phyloP scores from a whole-genome alignment of 1,140 invertebrate genomes.

The Nymphalis io region DNA sequence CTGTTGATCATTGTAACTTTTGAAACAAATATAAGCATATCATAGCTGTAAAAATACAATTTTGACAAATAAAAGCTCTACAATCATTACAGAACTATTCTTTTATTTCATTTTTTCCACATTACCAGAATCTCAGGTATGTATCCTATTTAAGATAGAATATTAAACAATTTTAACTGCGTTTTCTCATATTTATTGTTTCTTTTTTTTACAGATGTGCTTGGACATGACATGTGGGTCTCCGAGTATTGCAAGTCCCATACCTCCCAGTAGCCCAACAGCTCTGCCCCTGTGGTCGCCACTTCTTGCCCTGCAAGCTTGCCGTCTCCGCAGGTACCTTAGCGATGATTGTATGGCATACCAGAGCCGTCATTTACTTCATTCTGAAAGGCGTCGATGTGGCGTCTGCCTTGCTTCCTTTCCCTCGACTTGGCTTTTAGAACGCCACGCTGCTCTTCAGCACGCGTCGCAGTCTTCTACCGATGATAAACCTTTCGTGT shows the following conservation, averaged over 20 bases:
- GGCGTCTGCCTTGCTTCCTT: slow-evolving; percentile 90
- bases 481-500: slow-evolving; percentile 94
- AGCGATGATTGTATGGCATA: slow-evolving; percentile 74
- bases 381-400: slow-evolving; percentile 84
- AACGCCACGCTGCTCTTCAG: slow-evolving; percentile 89
- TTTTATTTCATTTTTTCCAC: slow-evolving; percentile 50
- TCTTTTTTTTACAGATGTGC: slow-evolving; percentile 64
- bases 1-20: slow-evolving; percentile 83
- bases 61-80: slow-evolving; percentile 86
- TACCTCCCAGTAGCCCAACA: slow-evolving; percentile 81
- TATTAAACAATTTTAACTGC: background rate
- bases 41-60: slow-evolving; percentile 90
- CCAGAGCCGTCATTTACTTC: slow-evolving; percentile 67
- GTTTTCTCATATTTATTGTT: background rate
- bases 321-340: slow-evolving; percentile 78
- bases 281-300: slow-evolving; percentile 81
- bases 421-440: slow-evolving; percentile 89
- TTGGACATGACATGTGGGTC: slow-evolving; percentile 69
- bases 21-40: slow-evolving; percentile 91
- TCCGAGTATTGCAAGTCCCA: slow-evolving; percentile 64
- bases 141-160: slow-evolving; percentile 27
- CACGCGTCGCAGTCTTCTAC: slow-evolving; percentile 82
- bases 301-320: slow-evolving; percentile 75
- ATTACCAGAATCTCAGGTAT: slow-evolving; percentile 41
- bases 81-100: slow-evolving; percentile 77